Conservation (phyloP, 2,797 vertebrate species). For the Microctenopoma lineatum region DNA sequence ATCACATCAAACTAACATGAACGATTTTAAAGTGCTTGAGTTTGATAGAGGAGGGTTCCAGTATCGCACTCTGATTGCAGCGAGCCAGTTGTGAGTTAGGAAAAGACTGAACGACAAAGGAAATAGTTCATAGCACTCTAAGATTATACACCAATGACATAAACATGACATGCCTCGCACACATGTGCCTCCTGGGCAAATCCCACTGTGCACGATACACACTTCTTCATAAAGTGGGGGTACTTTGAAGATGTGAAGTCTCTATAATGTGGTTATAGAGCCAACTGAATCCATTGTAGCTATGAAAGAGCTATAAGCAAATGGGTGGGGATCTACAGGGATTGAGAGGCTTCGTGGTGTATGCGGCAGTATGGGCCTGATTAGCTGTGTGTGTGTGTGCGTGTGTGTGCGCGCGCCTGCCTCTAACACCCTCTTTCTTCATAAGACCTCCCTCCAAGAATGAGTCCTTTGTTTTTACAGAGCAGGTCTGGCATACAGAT, state of each 20-base stretch:
- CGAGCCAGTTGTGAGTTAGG: constrained; percentile 32
- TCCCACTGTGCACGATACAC: constrained; percentile 34
- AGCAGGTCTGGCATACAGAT: constrained; percentile 66
- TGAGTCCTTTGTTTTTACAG: constrained; percentile 52
- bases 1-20: constrained; percentile 15
- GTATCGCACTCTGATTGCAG: constrained; percentile 26
- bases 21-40: constrained; percentile 13
- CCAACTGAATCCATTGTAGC: constrained; percentile 54
- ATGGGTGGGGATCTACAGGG: constrained; percentile 37
- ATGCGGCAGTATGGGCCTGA: constrained; percentile 33
- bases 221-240: constrained; percentile 56
- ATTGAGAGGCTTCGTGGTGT: constrained; percentile 28
- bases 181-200: constrained; percentile 55
- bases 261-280: constrained; percentile 75
- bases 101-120: constrained; percentile 18
- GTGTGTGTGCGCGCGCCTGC: neutral
- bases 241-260: constrained; percentile 77
- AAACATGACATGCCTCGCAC: constrained; percentile 52
- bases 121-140: constrained; percentile 7
- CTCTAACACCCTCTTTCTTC: constrained; percentile 5
- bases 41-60: constrained; percentile 12
- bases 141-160: constrained; percentile 42
- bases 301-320: constrained; percentile 67
- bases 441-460: constrained; percentile 32
- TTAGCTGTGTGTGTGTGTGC: constrained; percentile 6